Evolutionary conservation across 1,140 invertebrate genomes (phyloP), one percentile per base, ranked within the genome.

Genomic region (Neodiprion lecontei): DNA sequence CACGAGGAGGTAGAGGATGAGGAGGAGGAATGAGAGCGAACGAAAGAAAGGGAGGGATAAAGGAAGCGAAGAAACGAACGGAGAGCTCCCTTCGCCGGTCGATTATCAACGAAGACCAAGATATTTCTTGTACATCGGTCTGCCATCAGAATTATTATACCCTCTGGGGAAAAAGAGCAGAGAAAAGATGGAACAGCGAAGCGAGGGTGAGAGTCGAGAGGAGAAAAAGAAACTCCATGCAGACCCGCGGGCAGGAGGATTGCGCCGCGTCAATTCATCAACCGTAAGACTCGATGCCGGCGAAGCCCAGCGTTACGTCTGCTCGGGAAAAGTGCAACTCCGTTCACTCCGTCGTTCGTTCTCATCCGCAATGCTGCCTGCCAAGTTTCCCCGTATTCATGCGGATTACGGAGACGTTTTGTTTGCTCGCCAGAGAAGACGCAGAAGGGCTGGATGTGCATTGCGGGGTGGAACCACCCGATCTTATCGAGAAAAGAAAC

Each of bases 181-280:
- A 67, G 67, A 79, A 75, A 77, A 75, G 67, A 67, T 72, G 72
- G 73, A 48, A 69, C 48, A 28, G 69, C 70, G 70, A 76, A 73
- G 73, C 47, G 47, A 70, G 70, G 70, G 50, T 66, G 49, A 68
- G 21, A 72, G 72, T 76, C 49, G 72, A 72, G 70, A 69, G 14
- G 68, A 28, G 48, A 23, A 70, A 70, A 23, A 69, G 70, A 40
- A 40, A 40, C 28, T 40, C 5, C 28, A 5, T 40, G 28, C 28
- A 40, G 40, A 23, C 7, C 67, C 7, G 67, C 4, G n/a, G 11
- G 53, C n/a, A 17, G 40, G 67, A 69, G 76, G 76, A 82, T 80
- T 80, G 79, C 79, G 78, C 78, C 74, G 76, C 79, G 73, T 76
- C 81, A 79, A 85, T 85, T 84, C 84, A 83, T 85, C 83, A 84